Percentiles rank a stretch among this genome's conserved stretches.
Conservation (phyloP, 2,113 vertebrate genomes). For the Tiliqua scincoides region DNA sequence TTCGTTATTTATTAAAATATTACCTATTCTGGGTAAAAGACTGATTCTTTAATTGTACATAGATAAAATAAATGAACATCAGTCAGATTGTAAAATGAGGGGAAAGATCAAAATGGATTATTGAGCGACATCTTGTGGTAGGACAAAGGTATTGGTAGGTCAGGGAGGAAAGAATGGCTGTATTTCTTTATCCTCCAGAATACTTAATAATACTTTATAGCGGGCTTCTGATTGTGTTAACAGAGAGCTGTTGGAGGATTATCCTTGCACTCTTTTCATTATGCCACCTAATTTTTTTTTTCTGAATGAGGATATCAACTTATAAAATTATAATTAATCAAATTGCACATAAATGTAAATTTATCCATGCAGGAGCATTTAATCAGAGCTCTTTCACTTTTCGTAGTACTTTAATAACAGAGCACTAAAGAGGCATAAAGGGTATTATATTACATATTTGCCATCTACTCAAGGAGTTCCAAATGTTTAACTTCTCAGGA, state of each 20-base stretch:
- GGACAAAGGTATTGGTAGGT: conserved; percentile 31
- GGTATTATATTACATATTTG: conserved; percentile 58
- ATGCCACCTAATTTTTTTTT: conserved; percentile 56
- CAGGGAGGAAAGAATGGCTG: not conserved
- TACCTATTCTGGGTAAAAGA: conserved; percentile 51
- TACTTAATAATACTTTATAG: conserved; percentile 32
- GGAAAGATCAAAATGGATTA: conserved; percentile 71
- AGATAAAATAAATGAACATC: conserved; percentile 52
- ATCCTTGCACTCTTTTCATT: conserved; percentile 54
- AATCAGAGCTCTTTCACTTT: conserved; percentile 72
- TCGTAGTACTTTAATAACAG: conserved; percentile 73
- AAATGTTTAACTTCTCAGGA: conserved; percentile 45
- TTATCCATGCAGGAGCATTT: conserved; percentile 65
- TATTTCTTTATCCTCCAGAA: conserved; percentile 47
- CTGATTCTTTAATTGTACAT: conserved; percentile 42
- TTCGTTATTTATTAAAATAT: not conserved
- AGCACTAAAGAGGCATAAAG: conserved; percentile 58
- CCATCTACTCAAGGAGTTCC: conserved; percentile 38
- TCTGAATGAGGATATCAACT: conserved; percentile 55
- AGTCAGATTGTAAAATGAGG: conserved; percentile 28
- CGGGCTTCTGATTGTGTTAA: conserved; percentile 61
- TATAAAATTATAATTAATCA: conserved; percentile 65
- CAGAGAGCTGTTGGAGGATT: conserved; percentile 40
- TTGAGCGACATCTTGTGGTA: conserved; percentile 81
- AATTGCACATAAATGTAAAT: conserved; percentile 64